These are phyloP conservation scores for Rotaria macrura DNA, from an alignment of 2,888 invertebrate species.

Conservation along the genomic window DNA sequence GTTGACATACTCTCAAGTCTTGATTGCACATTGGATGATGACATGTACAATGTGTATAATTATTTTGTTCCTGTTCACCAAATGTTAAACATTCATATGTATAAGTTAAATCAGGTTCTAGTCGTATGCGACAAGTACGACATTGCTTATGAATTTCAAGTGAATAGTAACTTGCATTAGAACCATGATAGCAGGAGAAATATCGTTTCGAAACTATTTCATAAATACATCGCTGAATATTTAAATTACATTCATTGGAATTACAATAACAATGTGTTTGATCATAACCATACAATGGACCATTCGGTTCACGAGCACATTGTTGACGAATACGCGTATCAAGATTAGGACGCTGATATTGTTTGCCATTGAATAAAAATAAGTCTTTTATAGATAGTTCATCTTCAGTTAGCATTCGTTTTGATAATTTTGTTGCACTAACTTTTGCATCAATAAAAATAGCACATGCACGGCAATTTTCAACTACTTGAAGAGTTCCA, in stretches of 20 bases:
- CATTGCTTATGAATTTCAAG: neutral
- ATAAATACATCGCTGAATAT: neutral
- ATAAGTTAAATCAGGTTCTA: neutral
- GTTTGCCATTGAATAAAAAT: neutral
- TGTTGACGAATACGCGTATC: neutral
- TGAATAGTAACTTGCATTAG: neutral
- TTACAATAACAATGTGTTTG: slow-evolving; percentile 6
- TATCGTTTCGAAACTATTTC: neutral
- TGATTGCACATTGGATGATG: slow-evolving; percentile 2
- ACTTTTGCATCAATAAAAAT: neutral
- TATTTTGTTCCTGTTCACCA: neutral
- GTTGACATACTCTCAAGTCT: neutral
- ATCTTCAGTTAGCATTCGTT: neutral
- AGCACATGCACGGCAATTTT: neutral
- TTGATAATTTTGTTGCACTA: no score
- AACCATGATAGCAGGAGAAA: slow-evolving; percentile 16
- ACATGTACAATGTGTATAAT: neutral
- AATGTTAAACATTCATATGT: slow-evolving; percentile 4
- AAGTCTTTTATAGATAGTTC: neutral
- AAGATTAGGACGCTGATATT: neutral
- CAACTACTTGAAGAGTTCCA: neutral
- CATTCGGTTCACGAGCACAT: neutral
- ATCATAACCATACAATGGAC: slow-evolving; percentile 14
- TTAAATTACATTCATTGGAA: neutral
- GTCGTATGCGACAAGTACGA: neutral